Base-by-base conservation (phyloP, 1,140 invertebrate genomes). In the Drosophila hydei region DNA sequence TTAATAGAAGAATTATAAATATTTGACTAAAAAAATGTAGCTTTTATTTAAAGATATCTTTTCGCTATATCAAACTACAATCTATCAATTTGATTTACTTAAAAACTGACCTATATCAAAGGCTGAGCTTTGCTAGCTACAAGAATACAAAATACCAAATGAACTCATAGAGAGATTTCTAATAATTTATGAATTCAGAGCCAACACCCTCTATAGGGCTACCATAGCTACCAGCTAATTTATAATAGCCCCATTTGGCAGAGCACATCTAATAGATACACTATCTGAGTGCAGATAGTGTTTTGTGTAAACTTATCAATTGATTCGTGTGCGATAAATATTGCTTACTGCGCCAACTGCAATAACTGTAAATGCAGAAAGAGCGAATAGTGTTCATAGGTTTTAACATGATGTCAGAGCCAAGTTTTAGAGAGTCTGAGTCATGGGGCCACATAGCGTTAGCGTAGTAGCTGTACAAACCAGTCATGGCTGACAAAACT, bases 351-450 rank as follows among this genome's bases (percentile, higher is more conserved):
- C 12, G 12, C 3, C 19, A 38, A 36, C 21, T 59, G 55, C 50
- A 52, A 45, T 21, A 27, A 71, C 40, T 27, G 38, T 56, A 12
- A 16, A 43, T 62, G 59, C 50, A 70, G 30, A 47, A 3, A 33
- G 12, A 11, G 30, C 2, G 12, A 2, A 33, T 33, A 33, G 0
- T 33, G 48, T 30, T 51, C 51, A 19, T 9, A 59, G 14, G 16
- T 18, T 6, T 45, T 7, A n/a, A 59, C 23, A 72, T 72, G 69
- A 72, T 72, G 62, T 72, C 69, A 72, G 62, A 52, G 45, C 25
- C 45, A 18, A 42, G 60, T 30, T 63, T 33, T 21, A 14, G 50
- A 55, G 25, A 18, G 19, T 30, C 50, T 70, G 67, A 70, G 48
- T 70, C 67, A 70, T 42, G n/a, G 14, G n/a, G 38, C 11, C 12